Evolutionary conservation across 2,797 vertebrate genomes (phyloP).

Genomic region (Sebastes nivosus): DNA sequence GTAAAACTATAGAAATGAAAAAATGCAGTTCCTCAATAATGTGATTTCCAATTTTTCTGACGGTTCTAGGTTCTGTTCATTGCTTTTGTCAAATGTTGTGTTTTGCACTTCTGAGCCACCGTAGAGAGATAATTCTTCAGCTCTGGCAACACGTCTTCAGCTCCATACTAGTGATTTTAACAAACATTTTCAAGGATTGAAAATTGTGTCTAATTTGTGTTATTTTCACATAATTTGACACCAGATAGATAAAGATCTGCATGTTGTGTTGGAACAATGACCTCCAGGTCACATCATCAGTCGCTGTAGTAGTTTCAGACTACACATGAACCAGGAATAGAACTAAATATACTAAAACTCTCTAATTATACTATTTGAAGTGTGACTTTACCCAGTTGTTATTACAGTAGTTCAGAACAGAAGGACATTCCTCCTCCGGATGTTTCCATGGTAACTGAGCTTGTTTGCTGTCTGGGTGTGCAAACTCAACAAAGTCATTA

Average conservation of each 20-base stretch:
- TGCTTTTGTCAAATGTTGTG: too few relatives aligned
- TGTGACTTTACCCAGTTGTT: neutral
- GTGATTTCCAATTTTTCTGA: rapidly evolving
- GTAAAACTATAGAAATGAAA: neutral
- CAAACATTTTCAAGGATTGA: neutral
- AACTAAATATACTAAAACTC: too few relatives aligned
- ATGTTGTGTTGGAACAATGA: neutral
- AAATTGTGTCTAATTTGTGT: neutral
- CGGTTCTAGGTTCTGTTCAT: rapidly evolving
- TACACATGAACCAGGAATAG: neutral
- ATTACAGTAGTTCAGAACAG: neutral
- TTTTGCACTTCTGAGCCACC: too few relatives aligned
- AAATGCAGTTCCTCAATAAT: too few relatives aligned
- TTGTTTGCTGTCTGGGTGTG: slow-evolving; percentile 57
- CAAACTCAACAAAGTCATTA: slow-evolving; percentile 52
- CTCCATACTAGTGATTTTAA: neutral
- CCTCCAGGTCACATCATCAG: neutral
- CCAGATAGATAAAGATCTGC: too few relatives aligned
- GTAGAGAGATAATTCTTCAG: too few relatives aligned
- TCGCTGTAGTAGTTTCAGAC: neutral
- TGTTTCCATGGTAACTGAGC: slow-evolving; percentile 42
- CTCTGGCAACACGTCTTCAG: neutral
- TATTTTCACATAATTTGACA: neutral
- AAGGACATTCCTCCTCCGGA: slow-evolving; percentile 45
- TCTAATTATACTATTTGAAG: slow-evolving; percentile 1